Evolutionary conservation across 2,888 invertebrate species (phyloP), one percentile per base, ranked within the genome.

Genomic region (Hyposoter dolosus): DNA sequence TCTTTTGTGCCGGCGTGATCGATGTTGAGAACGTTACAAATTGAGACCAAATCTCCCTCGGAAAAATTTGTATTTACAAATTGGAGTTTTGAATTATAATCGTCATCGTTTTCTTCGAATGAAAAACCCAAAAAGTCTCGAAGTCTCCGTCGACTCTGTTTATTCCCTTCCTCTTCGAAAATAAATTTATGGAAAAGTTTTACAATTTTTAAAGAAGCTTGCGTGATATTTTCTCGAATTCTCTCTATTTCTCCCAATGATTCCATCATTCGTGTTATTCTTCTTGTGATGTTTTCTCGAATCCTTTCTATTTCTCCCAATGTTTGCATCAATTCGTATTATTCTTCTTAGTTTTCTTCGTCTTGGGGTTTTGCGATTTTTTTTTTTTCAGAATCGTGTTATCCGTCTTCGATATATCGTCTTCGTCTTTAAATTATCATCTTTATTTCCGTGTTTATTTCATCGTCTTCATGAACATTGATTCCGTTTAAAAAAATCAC

Each of bases 311-410:
- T 47, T 47, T 15, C 15, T 47, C 6, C 15, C 4, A 15, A 47
- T 47, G 12, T 47, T 15, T 47, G n/a, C n/a, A n/a, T n/a, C n/a
- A n/a, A n/a, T 47, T 47, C 47, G 12, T 47, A 12, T 47, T 47
- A 15, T 15, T 47, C 47, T 12, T 47, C 47, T 47, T 47, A 15
- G 15, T 78, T 60, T 50, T 86, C 84, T 4, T 68, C 80, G 50
- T 72, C 53, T 43, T 69, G n/a, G 40, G n/a, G 19, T 19, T 69
- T 17, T n/a, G 17, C 69, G 45, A 45, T n/a, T n/a, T 43, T 35
- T 45, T 17, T n/a, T n/a, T n/a, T n/a, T 43, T 45, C 43, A n/a
- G 19, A 45, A 45, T 63, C 82, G 45, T 40, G 28, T 7, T 19
- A 15, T 60, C 19, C 60, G 60, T 60, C 23, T 60, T 60, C n/a